Base-by-base conservation (phyloP, 2,888 invertebrate species). In the Teinopalpus imperialis region DNA sequence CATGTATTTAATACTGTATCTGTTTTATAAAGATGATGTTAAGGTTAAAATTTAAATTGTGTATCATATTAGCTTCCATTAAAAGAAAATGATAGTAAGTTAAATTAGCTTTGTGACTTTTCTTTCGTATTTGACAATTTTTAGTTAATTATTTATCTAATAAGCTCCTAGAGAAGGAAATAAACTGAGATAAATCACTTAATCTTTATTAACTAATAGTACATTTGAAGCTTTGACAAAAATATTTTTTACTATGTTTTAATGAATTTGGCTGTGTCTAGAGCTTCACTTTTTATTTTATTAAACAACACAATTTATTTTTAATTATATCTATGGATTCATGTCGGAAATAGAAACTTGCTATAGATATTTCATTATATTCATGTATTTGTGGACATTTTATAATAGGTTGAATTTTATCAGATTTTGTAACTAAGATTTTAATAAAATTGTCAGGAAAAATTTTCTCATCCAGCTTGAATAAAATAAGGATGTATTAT, bases 1-100 rank as follows among this genome's bases (percentile, higher is more conserved):
- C 71, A 69, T 82, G 81, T 86, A 86, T 86, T 82, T 85, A 85
- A 83, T 83, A 83, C 74, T 80, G 74, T 82, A 82, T 69, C 71
- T 85, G 82, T 82, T 85, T 82, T 82, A 75, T 79, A 78, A 74
- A 66, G 59, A 66, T 74, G 78, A 79, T 83, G 82, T 85, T 85
- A 80, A 83, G 69, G 72, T 67, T 58, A 65, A 74, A 73, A 69
- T 61, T 72, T 72, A 74, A 77, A 47, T 40, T 71, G 69, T 85
- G 81, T 85, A 85, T 77, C 66, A 82, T 83, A 83, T 62, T 79
- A 83, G 80, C 81, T 81, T 83, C 72, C 70, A 76, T 60, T 59
- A 80, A 80, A 77, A 80, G 69, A 82, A 78, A 74, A 56, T 27
- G 48, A 51, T 54, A 55, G 54, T 57, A 58, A 58, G 56, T 52